Evolutionary conservation across 2,797 vertebrate species (phyloP).

Genomic region (Mycteria americana): DNA sequence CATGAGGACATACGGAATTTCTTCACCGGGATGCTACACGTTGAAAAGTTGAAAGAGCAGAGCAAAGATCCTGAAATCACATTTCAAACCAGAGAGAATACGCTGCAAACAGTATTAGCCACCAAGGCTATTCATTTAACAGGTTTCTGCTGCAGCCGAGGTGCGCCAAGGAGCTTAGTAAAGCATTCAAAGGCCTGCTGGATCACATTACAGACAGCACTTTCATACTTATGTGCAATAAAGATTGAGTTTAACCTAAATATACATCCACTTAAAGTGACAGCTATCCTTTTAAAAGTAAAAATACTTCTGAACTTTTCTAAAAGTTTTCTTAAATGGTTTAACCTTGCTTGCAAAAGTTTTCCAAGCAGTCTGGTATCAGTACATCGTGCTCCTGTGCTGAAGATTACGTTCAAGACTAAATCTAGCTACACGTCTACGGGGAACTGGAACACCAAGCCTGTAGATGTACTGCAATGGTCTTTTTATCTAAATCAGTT

Average conservation of each 20-base stretch:
- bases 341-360: not conserved
- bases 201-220: not conserved
- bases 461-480: not conserved
- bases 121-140: not conserved
- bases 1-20: not conserved
- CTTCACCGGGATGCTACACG: not conserved
- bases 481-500: not conserved
- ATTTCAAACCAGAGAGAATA: not conserved
- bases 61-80: not conserved
- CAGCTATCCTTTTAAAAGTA: not conserved
- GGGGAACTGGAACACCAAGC: not conserved
- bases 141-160: not conserved
- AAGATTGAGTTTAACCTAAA: constrained; percentile 18
- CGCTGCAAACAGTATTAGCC: not conserved
- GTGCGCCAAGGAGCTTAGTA: not conserved
- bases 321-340: not conserved
- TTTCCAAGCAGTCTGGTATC: not conserved
- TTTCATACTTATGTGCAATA: not conserved
- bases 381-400: not conserved
- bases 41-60: not conserved
- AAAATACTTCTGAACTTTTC: not conserved
- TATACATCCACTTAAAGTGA: not conserved
- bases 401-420: not conserved
- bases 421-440: not conserved
- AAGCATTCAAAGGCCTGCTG: not conserved